Base-by-base conservation (phyloP, 1,140 invertebrate species). In the Neodiprion pinetum region DNA sequence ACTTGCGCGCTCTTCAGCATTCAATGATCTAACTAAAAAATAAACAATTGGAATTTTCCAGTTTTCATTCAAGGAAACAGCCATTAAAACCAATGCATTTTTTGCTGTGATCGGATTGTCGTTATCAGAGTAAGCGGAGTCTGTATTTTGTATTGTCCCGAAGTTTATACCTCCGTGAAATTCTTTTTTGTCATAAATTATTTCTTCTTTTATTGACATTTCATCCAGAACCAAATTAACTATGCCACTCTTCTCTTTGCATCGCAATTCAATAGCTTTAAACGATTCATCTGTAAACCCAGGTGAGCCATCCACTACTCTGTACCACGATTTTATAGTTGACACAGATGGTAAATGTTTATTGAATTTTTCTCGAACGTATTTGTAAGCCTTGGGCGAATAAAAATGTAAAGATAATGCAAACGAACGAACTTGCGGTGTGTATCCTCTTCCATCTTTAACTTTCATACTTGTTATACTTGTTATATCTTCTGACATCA, bases 1-100 rank as follows among this genome's bases (percentile, higher is more conserved):
- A 74, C 72, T 75, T 9, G 78, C 75, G 17, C 74, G 72, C 75
- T 82, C 67, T 10, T 66, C 7, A 28, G 53, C 77, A 73, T 40
- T 72, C 11, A 83, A 17, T 9, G 74, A 71, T 71, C 78, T 53
- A 12, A 77, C 72, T 21, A 82, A 77, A 78, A 82, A 80, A 78
- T 83, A 83, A 8, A 77, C 79, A 10, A 84, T 49, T 21, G 84
- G 82, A 74, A 84, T 72, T 75, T 83, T 82, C 77, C 77, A 84
- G 48, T 40, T 21, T 10, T 28, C 47, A 75, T 84, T 83, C n/a
- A 83, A 12, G 14, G 65, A 71, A 50, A 79, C 77, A 21, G 78
- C 47, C 78, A 81, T 76, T n/a, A 84, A 75, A 71, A 83, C 82
- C 10, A 79, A 66, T 23, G 73, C 81, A 48, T 82, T 74, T 78